Evolutionary conservation across 2,113 vertebrate genomes (phyloP), one percentile per base, ranked within the genome.

Genomic region (Neomonachus schauinslandi): DNA sequence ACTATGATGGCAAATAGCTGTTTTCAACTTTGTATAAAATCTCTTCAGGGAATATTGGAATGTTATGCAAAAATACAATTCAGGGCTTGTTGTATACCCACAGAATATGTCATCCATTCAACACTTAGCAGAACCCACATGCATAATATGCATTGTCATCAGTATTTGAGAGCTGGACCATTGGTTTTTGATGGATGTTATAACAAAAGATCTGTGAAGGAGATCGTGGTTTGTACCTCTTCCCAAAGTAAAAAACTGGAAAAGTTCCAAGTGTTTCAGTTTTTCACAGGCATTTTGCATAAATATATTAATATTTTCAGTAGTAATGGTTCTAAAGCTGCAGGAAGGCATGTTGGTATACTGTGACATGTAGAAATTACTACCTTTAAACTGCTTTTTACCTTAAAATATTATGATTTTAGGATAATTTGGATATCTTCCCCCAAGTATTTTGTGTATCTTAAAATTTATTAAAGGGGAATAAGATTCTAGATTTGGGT

Each of bases 401-500:
- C n/a, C 33, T 87, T 91, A 82, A 97, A 95, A 72, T 89, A 49
- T 18, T 82, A 61, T 42, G 33, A 24, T 79, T 94, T 94, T 94
- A 93, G 79, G 39, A 76, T 94, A 97, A 97, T 96, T 96, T 95
- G 92, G 69, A 28, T 96, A 59, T 92, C 55, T 91, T 91, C 53
- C 80, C 93, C 31, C 46, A 82, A 81, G 53, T 95, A 74, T 91
- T 91, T 91, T 83, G 22, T 95, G 36, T 97, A 91, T 95, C 77
- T 94, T 89, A 49, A 83, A 77, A 88, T 61, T 95, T 97, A 89
- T 84, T 94, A 93, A 86, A 51, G 13, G 82, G 82, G 7, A 83
- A 49, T 84, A 80, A 85, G 80, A 63, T 84, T 80, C 51, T 39
- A 96, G 92, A 96, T 95, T 93, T 28, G 22, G 28, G 10, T 97